Conservation (phyloP, 30 jellyfish, hydroid and myxozoan genomes). For the Pelagia noctiluca region DNA sequence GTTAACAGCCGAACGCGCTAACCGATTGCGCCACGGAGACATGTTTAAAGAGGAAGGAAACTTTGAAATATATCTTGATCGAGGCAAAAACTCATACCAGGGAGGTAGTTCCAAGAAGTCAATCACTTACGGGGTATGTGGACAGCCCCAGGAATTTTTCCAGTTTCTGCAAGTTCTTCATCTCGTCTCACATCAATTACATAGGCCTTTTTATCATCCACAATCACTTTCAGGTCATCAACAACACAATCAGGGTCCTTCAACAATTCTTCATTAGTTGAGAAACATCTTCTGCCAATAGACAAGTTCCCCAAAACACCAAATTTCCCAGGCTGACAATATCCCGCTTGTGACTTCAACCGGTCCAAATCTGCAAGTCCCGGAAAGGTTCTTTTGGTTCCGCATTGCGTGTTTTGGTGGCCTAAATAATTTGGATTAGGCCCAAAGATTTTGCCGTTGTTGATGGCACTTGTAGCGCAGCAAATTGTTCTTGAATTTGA, state of each 20-base stretch:
- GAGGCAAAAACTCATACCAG: neutral
- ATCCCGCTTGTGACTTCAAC: slow-evolving; percentile 68
- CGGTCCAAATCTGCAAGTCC: slow-evolving; percentile 48
- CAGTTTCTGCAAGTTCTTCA: slow-evolving; percentile 70
- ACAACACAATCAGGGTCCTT: slow-evolving; percentile 75
- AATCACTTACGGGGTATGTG: slow-evolving; percentile 67
- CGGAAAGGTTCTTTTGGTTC: neutral
- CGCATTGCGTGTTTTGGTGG: neutral
- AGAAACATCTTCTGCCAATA: slow-evolving; percentile 62
- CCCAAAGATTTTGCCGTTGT: no score
- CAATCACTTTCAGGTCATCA: slow-evolving; percentile 49
- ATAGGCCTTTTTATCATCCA: slow-evolving; percentile 29
- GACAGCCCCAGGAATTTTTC: slow-evolving; percentile 71
- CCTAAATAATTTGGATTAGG: neutral
- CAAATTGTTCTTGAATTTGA: neutral
- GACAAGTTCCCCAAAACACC: slow-evolving; percentile 57
- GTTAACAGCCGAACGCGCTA: slow-evolving; percentile 88
- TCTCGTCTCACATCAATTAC: slow-evolving; percentile 76
- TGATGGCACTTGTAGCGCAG: slow-evolving; percentile 3
- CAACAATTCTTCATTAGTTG: slow-evolving; percentile 61
- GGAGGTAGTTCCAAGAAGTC: neutral
- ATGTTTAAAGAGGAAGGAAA: neutral
- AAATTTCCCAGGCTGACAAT: slow-evolving; percentile 62
- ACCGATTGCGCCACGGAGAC: slow-evolving; percentile 87
- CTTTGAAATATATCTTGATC: neutral